A percentile compares a stretch with the other conserved stretches of the same genome.
These are phyloP conservation scores for Drosophila robusta DNA, from an alignment of 2,888 invertebrate species.

Conservation along the genomic window DNA sequence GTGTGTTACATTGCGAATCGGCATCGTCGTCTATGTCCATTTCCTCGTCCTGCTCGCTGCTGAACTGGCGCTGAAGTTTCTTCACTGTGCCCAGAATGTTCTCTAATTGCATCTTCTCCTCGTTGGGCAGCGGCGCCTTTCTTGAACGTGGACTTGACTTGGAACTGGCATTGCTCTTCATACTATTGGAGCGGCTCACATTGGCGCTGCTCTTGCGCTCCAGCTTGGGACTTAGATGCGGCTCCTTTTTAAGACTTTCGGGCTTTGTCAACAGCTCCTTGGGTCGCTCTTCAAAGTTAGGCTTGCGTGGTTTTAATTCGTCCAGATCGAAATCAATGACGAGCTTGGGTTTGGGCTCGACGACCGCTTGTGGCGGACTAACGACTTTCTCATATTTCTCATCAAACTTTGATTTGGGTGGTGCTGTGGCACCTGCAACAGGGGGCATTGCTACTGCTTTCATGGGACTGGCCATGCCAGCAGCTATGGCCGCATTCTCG, in stretches of 20 bases:
- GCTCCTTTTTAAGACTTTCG: slow-evolving; percentile 37
- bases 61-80: slow-evolving; percentile 57
- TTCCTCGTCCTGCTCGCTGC: slow-evolving; percentile 57
- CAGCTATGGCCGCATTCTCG: slow-evolving; percentile 74
- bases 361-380: slow-evolving; percentile 11
- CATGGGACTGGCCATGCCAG: slow-evolving; percentile 50
- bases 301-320: slow-evolving; percentile 63
- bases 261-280: slow-evolving; percentile 61
- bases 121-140: slow-evolving; percentile 39
- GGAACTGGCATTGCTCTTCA: slow-evolving; percentile 65
- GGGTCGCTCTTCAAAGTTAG: slow-evolving; percentile 68
- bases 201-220: slow-evolving; percentile 57
- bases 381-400: slow-evolving; percentile 71
- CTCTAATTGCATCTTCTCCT: slow-evolving; percentile 78
- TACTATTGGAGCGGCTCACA: slow-evolving; percentile 67
- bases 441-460: slow-evolving; percentile 10
- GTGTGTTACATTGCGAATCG: slow-evolving; percentile 63
- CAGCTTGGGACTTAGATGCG: slow-evolving; percentile 54
- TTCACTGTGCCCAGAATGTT: slow-evolving; percentile 77
- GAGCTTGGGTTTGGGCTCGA: slow-evolving; percentile 53
- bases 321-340: slow-evolving; percentile 59
- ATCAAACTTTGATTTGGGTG: slow-evolving; percentile 73
- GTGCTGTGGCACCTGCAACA: slow-evolving; percentile 2
- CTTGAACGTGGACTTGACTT: slow-evolving; percentile 49
- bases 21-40: slow-evolving; percentile 76